phyloP scores from a whole-genome alignment of 2,113 vertebrate species.

The Nesoenas mayeri region DNA sequence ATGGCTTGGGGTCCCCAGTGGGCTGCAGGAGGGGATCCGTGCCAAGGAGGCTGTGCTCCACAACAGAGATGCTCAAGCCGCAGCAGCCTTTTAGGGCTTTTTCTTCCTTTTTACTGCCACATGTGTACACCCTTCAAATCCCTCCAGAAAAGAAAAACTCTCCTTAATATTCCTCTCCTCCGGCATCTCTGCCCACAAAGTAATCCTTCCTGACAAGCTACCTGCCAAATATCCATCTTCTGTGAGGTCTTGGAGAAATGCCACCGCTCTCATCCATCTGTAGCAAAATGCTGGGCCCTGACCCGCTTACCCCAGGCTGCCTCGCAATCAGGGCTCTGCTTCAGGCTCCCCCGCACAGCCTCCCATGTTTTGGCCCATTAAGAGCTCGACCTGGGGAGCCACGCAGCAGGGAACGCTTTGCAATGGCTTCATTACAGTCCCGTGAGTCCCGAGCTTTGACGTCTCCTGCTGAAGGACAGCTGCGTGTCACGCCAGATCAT shows the following conservation, averaged over 20 bases:
- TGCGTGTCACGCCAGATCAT: rapidly evolving
- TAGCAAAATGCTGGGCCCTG: rapidly evolving
- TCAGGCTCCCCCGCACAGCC: not conserved
- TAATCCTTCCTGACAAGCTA: not conserved
- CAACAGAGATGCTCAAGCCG: not conserved
- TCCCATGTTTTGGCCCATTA: not conserved
- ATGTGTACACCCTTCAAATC: not conserved
- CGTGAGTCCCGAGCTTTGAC: not conserved
- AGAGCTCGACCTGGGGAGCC: not conserved
- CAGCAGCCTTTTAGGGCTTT: not conserved
- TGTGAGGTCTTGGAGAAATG: rapidly evolving
- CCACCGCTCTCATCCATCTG: not conserved
- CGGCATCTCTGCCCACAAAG: not conserved
- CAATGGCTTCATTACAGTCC: not conserved
- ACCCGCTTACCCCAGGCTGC: not conserved
- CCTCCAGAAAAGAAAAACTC: not conserved
- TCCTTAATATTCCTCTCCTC: not conserved
- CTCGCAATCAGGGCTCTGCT: not conserved
- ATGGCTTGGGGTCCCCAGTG: rapidly evolving
- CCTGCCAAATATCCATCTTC: not conserved
- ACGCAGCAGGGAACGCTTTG: not conserved
- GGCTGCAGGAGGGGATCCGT: not conserved
- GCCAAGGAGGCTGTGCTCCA: no score
- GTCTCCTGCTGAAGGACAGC: not conserved
- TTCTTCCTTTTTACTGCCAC: not conserved